These are phyloP conservation scores for Drosophila austrosaltans DNA, from an alignment of 2,888 invertebrate species.

Conservation along the genomic window DNA sequence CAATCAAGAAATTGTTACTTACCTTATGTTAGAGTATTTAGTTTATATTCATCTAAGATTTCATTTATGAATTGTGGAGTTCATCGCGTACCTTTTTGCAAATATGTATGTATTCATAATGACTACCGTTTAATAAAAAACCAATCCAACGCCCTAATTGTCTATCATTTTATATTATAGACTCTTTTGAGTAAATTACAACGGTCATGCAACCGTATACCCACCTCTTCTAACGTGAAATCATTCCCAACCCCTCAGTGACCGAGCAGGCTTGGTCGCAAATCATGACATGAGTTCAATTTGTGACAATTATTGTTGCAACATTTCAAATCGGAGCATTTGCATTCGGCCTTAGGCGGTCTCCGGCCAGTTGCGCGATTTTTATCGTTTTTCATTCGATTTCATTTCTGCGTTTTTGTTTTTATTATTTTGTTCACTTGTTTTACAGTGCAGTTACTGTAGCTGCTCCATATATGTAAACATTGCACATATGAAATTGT, in stretches of 20 bases:
- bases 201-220: constrained; percentile 69
- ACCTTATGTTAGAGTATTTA: too few relatives aligned
- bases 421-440: constrained; percentile 48
- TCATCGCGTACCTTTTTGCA: not conserved
- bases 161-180: constrained; percentile 41
- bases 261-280: constrained; percentile 48
- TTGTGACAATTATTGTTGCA: constrained; percentile 82
- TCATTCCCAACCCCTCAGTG: constrained; percentile 10
- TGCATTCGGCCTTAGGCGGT: constrained; percentile 59
- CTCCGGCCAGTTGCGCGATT: constrained; percentile 62
- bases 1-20: not conserved
- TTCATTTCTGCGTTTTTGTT: constrained; percentile 48
- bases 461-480: constrained; percentile 40
- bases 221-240: constrained; percentile 3
- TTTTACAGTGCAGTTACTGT: constrained; percentile 29
- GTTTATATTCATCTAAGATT: not conserved
- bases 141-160: constrained; percentile 48
- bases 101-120: constrained; percentile 26
- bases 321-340: constrained; percentile 73
- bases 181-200: constrained; percentile 68
- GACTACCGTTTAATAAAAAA: constrained; percentile 51
- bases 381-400: constrained; percentile 61
- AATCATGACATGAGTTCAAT: constrained; percentile 82
- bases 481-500: constrained; percentile 53
- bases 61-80: not conserved